phyloP scores from a whole-genome alignment of 2,797 vertebrate genomes.

The Sarcophilus harrisii region DNA sequence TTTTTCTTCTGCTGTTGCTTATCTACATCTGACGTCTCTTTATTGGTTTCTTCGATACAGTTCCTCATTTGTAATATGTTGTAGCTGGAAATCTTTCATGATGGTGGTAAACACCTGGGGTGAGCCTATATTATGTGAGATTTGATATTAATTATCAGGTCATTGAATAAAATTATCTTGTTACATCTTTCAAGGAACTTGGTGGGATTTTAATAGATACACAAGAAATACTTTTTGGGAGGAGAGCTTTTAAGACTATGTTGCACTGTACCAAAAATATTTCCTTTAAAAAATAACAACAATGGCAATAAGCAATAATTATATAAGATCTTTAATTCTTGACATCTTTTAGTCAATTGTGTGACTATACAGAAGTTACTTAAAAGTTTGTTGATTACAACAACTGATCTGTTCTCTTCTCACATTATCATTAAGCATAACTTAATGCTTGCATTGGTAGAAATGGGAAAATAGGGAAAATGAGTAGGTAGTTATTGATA shows the following conservation, averaged over 20 bases:
- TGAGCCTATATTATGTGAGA: not conserved
- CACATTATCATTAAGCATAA: not conserved
- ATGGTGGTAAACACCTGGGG: not conserved
- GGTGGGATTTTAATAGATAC: not conserved
- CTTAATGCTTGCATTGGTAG: not conserved
- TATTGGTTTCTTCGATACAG: not conserved
- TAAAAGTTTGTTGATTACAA: not conserved
- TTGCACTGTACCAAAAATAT: not conserved
- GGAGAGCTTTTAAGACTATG: not conserved
- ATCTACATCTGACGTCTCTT: not conserved
- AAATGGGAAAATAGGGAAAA: not conserved
- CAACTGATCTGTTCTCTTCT: not conserved
- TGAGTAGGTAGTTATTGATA: not conserved
- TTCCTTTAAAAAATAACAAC: not conserved
- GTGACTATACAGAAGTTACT: not conserved
- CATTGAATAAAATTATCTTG: not conserved
- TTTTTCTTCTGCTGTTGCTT: not conserved
- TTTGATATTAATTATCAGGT: not conserved
- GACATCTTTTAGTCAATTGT: not conserved
- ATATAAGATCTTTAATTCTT: not conserved
- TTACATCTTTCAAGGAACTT: not conserved
- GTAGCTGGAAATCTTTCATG: not conserved
- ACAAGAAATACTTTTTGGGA: not conserved
- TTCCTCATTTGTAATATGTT: not conserved
- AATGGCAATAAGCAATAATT: not conserved